These are phyloP conservation scores for Apotomis turbidana DNA, from an alignment of 2,888 invertebrate genomes.

Conservation along the genomic window DNA sequence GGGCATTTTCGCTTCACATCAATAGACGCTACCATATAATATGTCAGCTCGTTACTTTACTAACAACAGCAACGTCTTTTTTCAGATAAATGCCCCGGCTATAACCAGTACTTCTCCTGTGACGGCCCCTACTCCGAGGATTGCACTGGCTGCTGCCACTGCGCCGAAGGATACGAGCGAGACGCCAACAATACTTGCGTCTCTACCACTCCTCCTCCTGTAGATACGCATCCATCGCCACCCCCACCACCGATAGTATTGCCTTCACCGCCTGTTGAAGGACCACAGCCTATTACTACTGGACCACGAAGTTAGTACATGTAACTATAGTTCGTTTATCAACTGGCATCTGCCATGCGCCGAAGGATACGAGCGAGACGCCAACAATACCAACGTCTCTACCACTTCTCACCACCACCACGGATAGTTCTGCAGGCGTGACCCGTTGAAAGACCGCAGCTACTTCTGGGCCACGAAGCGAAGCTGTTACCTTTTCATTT, in stretches of 20 bases:
- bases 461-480: neutral
- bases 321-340: too few relatives aligned
- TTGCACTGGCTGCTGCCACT: slow-evolving; percentile 14
- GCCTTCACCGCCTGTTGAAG: neutral
- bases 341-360: slow-evolving; percentile 12
- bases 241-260: neutral
- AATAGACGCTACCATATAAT: too few relatives aligned
- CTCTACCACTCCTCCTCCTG: slow-evolving; percentile 6
- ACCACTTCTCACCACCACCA: slow-evolving; percentile 9
- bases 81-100: slow-evolving; percentile 27
- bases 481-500: neutral
- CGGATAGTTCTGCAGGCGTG: neutral
- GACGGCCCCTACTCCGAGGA: slow-evolving; percentile 19
- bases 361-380: neutral
- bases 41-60: too few relatives aligned
- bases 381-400: slow-evolving; percentile 12
- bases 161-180: neutral
- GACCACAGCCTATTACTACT: too few relatives aligned
- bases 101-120: slow-evolving; percentile 26
- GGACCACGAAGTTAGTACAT: neutral
- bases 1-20: too few relatives aligned
- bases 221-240: neutral
- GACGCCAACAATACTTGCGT: slow-evolving; percentile 17
- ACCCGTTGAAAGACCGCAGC: too few relatives aligned
- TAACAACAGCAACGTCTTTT: neutral